These are phyloP conservation scores for Apis florea DNA, from an alignment of 1,140 invertebrate species.

Conservation along the genomic window DNA sequence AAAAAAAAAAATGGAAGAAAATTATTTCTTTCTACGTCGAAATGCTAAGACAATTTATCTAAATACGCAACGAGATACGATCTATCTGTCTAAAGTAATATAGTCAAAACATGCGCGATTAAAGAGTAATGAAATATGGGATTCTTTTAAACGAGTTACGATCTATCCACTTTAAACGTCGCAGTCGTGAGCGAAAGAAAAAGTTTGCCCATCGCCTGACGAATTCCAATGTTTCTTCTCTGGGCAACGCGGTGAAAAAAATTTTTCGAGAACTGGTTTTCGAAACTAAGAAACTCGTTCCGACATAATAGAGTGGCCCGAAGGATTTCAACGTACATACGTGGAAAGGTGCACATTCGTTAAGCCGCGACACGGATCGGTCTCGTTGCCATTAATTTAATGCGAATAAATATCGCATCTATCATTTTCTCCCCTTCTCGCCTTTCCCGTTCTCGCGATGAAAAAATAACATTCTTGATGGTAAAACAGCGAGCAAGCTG, in stretches of 20 bases:
- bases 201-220: slow-evolving; percentile 44
- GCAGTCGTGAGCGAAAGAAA: slow-evolving; percentile 4
- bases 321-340: slow-evolving; percentile 49
- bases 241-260: slow-evolving; percentile 8
- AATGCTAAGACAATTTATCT: not conserved
- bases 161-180: slow-evolving; percentile 36
- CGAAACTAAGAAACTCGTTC: slow-evolving; percentile 39
- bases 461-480: slow-evolving; percentile 21
- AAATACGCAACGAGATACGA: not conserved
- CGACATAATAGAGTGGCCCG: slow-evolving; percentile 32
- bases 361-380: slow-evolving; percentile 4
- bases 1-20: not conserved
- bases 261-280: slow-evolving; percentile 46
- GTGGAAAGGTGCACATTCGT: slow-evolving; percentile 26
- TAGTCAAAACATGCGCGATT: not conserved
- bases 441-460: not conserved
- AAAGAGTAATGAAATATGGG: slow-evolving; percentile 24
- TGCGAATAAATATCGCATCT: slow-evolving; percentile 43
- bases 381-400: slow-evolving; percentile 31
- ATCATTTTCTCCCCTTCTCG: slow-evolving; percentile 17
- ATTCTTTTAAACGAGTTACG: slow-evolving; percentile 12
- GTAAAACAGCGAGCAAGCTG: slow-evolving; percentile 3
- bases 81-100: not conserved
- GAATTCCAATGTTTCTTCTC: slow-evolving; percentile 38
- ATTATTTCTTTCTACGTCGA: not conserved